These are phyloP conservation scores for Acanthurus tractus DNA, from an alignment of 2,797 vertebrate species.

Conservation along the genomic window DNA sequence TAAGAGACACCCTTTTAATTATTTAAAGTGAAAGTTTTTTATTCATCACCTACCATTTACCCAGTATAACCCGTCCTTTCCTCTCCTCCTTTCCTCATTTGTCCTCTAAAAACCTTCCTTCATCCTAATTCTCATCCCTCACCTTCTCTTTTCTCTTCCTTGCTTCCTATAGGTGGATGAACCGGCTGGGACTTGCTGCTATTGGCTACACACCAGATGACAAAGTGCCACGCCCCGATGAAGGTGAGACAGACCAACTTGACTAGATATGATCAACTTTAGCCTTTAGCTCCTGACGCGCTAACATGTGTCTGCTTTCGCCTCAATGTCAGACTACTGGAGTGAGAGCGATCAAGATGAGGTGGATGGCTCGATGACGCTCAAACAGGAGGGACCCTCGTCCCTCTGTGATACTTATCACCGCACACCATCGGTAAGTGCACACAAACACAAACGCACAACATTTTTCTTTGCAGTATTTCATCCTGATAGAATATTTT, in stretches of 20 bases:
- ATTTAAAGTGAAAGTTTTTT: slow-evolving; percentile 54
- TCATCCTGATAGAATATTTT: slow-evolving; percentile 73
- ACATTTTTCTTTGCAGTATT: slow-evolving; percentile 46
- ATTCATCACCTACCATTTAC: slow-evolving; percentile 53
- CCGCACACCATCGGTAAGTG: slow-evolving; percentile 90
- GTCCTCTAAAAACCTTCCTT: neutral
- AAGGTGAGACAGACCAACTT: slow-evolving; percentile 83
- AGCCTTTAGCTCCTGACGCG: accelerated
- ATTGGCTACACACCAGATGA: slow-evolving; percentile 93
- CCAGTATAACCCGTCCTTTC: slow-evolving; percentile 24
- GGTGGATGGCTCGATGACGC: slow-evolving; percentile 89
- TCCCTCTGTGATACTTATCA: slow-evolving; percentile 89
- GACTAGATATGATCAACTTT: neutral
- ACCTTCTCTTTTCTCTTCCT: slow-evolving; percentile 3
- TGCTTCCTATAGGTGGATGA: slow-evolving; percentile 89
- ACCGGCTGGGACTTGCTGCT: slow-evolving; percentile 89
- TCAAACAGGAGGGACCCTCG: slow-evolving; percentile 91
- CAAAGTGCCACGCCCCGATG: slow-evolving; percentile 90
- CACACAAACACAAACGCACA: slow-evolving; percentile 22
- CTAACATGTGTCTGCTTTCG: slow-evolving; percentile 19
- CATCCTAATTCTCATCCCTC: neutral
- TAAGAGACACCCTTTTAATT: slow-evolving; percentile 51
- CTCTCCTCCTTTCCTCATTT: slow-evolving; percentile 5
- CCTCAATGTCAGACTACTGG: slow-evolving; percentile 89
- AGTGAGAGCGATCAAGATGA: slow-evolving; percentile 94